Base-by-base conservation (phyloP, 2,888 invertebrate genomes). In the Ellobium chinense region DNA sequence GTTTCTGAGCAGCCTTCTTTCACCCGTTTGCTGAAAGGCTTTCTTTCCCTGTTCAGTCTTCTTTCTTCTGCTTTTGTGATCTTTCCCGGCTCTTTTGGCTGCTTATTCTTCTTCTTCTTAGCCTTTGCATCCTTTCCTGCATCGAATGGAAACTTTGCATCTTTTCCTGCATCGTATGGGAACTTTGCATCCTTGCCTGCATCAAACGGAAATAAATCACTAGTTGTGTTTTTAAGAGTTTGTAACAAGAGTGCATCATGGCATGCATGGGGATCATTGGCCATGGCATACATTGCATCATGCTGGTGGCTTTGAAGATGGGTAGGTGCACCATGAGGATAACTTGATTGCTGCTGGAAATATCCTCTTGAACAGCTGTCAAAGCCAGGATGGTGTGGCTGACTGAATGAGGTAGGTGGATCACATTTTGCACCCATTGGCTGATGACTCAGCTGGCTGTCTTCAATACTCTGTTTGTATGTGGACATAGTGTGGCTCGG, bases 1-100 rank as follows among this genome's bases (percentile, higher is more conserved):
- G 63, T 66, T 14, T 66, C 62, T 14, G 39, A n/a, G 27, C 74
- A 74, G 63, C 74, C 63, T 9, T 60, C 29, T 39, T 39, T 62
- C 24, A 74, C 36, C 24, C 39, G 31, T 29, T 74, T 74, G 1
- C 3, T 62, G n/a, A 39, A 74, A 2, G 39, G 37, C 27, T 27
- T 39, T 14, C 39, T 62, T 39, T 74, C 74, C 29, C 36, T 36
- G 21, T 63, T 18, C n/a, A n/a, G n/a, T 34, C 34, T 63, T 63
- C 36, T 63, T 7, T 34, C 1, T 4, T 18, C 21, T 3, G 1
- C 36, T 63, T 63, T 34, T 18, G 7, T 63, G 24, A 66, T 18
- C 37, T 27, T 37, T 18, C 46, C 46, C 18, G 46, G 18, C 31
- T 63, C 34, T 34, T 63, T 63, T 3, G 63, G 21, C 2, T 18